These are phyloP conservation scores for Aurelia sp. DNA, from an alignment of 30 jellyfish, hydroid and myxozoan species.

Conservation along the genomic window DNA sequence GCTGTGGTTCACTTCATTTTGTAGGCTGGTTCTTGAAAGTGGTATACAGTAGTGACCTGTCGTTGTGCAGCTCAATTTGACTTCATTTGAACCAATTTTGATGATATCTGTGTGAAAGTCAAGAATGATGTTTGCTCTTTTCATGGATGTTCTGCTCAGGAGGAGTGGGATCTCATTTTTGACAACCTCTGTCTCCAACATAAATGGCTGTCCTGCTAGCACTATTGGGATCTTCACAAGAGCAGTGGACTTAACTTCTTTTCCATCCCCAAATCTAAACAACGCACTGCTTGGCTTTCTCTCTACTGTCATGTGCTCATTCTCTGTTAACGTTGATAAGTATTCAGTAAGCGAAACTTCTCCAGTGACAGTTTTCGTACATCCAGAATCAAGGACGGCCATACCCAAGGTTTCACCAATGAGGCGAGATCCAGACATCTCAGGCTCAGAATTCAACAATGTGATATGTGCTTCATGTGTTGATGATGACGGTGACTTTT, in stretches of 20 bases:
- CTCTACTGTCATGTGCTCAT: not conserved
- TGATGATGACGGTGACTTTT: not conserved
- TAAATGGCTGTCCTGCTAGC: not conserved
- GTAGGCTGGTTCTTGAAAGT: too few species aligned
- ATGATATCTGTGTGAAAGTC: too few species aligned
- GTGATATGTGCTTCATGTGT: not conserved
- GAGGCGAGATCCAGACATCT: too few species aligned
- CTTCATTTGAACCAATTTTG: too few species aligned
- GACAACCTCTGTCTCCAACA: slow-evolving; percentile 21
- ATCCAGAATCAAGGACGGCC: slow-evolving; percentile 1
- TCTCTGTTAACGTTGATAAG: too few species aligned
- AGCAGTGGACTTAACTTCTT: not conserved
- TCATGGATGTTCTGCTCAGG: slow-evolving; percentile 16
- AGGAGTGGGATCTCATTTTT: slow-evolving; percentile 31
- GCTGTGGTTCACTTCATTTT: too few species aligned
- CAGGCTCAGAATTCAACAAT: not conserved
- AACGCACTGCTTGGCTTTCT: slow-evolving; percentile 14
- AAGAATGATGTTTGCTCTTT: not conserved
- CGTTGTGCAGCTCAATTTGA: too few species aligned
- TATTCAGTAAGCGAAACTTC: too few species aligned
- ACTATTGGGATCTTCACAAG: slow-evolving; percentile 15
- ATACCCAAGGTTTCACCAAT: not conserved
- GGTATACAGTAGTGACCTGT: too few species aligned
- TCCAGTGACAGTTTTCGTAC: slow-evolving; percentile 9
- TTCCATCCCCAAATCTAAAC: slow-evolving; percentile 51